phyloP scores from a whole-genome alignment of 1,140 invertebrate genomes.

The Drosophila gunungcola region DNA sequence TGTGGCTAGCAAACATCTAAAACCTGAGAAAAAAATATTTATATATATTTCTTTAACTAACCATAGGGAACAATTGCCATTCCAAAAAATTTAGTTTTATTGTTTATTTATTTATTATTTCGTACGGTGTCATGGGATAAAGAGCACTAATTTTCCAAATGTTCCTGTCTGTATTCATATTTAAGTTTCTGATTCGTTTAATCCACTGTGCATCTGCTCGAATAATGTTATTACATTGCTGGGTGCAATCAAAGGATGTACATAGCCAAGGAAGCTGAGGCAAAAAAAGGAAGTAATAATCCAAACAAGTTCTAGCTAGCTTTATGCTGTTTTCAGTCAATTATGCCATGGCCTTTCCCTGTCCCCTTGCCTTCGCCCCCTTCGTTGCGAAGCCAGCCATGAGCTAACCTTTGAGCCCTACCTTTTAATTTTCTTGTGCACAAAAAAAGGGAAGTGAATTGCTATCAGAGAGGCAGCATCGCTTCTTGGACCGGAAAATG shows the following conservation, averaged over 20 bases:
- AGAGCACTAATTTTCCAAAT: too few species aligned
- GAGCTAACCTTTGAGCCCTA: slow-evolving; percentile 62
- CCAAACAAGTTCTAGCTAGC: slow-evolving; percentile 28
- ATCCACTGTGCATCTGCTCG: slow-evolving; percentile 33
- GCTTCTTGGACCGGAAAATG: slow-evolving; percentile 29
- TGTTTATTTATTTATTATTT: too few species aligned
- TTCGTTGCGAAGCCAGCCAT: slow-evolving; percentile 9
- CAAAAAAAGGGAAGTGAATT: slow-evolving; percentile 36
- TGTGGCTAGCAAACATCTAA: background rate
- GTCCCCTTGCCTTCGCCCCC: slow-evolving; percentile 3
- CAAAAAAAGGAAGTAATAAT: slow-evolving; percentile 29
- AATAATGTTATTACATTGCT: slow-evolving; percentile 51
- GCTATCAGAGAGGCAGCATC: slow-evolving; percentile 36
- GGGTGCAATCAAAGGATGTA: slow-evolving; percentile 37
- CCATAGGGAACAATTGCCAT: too few species aligned
- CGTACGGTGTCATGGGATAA: too few species aligned
- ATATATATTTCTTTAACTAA: too few species aligned
- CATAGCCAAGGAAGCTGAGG: slow-evolving; percentile 8
- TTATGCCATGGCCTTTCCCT: slow-evolving; percentile 49
- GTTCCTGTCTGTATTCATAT: too few species aligned
- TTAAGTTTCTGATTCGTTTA: slow-evolving; percentile 1
- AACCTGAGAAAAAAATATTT: background rate
- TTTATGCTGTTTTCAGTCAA: slow-evolving; percentile 75
- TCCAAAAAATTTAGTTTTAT: too few species aligned
- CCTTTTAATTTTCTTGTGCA: slow-evolving; percentile 63